Conservation (phyloP, 2,888 invertebrate genomes). For the Branchellion lobata region DNA sequence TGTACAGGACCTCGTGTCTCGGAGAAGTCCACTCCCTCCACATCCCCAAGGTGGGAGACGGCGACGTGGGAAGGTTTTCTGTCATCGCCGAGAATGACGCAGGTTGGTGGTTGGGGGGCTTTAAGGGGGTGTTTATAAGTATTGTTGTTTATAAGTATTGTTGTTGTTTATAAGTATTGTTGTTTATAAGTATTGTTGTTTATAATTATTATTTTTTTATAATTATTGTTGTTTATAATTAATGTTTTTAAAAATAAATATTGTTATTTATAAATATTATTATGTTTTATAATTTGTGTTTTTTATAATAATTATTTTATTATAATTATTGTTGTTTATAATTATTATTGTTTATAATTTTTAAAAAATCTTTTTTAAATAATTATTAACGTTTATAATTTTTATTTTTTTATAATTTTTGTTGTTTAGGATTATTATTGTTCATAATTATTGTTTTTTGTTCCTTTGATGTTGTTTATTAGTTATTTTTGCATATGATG, state of each 20-base stretch:
- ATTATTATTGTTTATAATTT: too few species aligned
- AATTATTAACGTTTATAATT: too few species aligned
- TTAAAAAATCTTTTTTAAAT: too few species aligned
- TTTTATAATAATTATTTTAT: background rate
- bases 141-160: too few species aligned
- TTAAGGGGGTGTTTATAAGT: background rate
- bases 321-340: too few species aligned
- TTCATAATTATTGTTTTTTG: too few species aligned
- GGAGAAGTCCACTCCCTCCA: constrained; percentile 62
- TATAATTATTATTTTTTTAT: background rate
- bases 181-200: background rate
- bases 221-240: background rate
- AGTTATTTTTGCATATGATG: too few species aligned
- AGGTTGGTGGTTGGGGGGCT: background rate
- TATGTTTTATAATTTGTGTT: constrained; percentile 2
- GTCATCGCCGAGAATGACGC: constrained; percentile 87
- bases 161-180: background rate
- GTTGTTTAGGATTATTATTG: too few species aligned
- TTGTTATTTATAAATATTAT: background rate
- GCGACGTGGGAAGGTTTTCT: constrained; percentile 74
- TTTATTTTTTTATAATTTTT: too few species aligned
- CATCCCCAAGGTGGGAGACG: constrained; percentile 61
- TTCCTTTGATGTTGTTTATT: too few species aligned
- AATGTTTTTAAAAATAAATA: background rate
- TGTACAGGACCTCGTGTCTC: constrained; percentile 65